These are phyloP conservation scores for Mesitornis unicolor DNA, from an alignment of 2,113 vertebrate genomes.

Conservation along the genomic window DNA sequence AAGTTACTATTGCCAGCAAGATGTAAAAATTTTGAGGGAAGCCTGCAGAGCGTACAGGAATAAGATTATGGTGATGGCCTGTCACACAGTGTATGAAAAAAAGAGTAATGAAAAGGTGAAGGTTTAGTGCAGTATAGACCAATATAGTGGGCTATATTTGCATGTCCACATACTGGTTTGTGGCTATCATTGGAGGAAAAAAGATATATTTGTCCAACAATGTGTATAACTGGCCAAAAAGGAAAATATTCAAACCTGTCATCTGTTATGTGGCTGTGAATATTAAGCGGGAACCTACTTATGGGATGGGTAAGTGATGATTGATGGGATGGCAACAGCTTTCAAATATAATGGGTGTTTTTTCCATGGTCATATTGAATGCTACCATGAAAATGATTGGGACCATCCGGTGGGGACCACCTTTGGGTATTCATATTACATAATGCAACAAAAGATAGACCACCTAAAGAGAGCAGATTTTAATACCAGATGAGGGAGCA, in stretches of 20 bases:
- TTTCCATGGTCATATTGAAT: not conserved
- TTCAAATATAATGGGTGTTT: not conserved
- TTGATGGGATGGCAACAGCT: not conserved
- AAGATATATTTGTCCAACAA: not conserved
- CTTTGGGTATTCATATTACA: not conserved
- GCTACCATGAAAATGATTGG: not conserved
- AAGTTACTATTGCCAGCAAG: not conserved
- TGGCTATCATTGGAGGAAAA: not conserved
- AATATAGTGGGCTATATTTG: not conserved
- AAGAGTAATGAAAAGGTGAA: not conserved
- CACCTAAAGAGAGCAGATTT: not conserved
- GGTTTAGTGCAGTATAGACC: not conserved
- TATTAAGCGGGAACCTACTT: not conserved
- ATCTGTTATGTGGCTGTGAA: accelerated
- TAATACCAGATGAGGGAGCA: not conserved
- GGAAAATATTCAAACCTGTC: not conserved
- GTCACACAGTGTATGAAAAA: not conserved
- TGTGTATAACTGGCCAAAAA: not conserved
- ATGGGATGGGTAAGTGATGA: not conserved
- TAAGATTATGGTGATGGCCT: not conserved
- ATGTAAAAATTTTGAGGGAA: not conserved
- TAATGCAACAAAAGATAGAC: not conserved
- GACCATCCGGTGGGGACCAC: not conserved
- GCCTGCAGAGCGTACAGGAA: not conserved
- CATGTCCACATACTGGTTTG: not conserved